Conservation (phyloP, 2,113 vertebrate species). For the Apteryx owenii region DNA sequence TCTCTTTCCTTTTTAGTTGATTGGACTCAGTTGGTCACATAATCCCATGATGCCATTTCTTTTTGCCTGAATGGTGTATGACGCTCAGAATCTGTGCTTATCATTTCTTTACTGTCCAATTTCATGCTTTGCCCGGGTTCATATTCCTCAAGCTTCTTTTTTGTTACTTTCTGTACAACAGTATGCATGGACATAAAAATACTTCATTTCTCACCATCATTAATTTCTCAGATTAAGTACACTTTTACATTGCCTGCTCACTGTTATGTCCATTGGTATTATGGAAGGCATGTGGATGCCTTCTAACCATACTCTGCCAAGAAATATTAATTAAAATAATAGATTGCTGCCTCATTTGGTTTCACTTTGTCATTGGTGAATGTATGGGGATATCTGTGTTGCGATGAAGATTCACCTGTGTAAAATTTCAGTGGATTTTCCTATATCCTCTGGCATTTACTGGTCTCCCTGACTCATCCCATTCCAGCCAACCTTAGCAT, state of each 20-base stretch:
- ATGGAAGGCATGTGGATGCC: neutral
- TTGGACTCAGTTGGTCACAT: neutral
- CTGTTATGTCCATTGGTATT: neutral
- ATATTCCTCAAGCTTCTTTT: neutral
- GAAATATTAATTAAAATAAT: neutral
- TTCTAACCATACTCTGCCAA: neutral
- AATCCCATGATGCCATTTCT: neutral
- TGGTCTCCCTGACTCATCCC: neutral
- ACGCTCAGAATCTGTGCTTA: accelerated
- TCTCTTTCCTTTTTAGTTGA: neutral
- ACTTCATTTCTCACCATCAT: neutral
- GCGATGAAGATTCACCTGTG: neutral
- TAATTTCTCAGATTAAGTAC: neutral
- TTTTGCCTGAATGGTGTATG: neutral
- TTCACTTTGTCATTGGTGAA: neutral
- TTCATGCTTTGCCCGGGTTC: neutral
- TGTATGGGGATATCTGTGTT: neutral
- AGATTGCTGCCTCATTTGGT: neutral
- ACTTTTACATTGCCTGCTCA: neutral
- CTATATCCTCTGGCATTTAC: neutral
- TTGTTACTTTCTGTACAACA: neutral
- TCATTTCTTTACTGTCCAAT: neutral
- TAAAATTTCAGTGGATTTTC: neutral
- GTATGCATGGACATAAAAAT: neutral
- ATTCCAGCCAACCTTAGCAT: slow-evolving; percentile 15